phyloP scores from a whole-genome alignment of 2,113 vertebrate species.

The Atlantisia rogersi region DNA sequence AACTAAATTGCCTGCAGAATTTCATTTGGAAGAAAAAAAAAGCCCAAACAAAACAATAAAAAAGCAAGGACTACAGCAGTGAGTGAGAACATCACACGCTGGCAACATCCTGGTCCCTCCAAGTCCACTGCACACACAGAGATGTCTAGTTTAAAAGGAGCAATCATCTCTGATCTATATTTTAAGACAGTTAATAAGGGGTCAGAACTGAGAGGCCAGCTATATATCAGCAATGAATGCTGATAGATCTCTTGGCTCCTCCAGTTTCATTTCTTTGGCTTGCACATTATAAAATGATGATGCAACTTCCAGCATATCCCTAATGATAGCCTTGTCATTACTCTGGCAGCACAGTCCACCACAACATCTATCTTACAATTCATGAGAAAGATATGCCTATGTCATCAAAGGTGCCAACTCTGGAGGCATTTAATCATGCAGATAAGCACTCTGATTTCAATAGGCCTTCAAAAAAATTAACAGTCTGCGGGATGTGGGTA shows the following conservation, averaged over 20 bases:
- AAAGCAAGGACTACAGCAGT: background rate
- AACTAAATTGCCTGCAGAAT: background rate
- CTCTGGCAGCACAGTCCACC: background rate
- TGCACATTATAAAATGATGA: background rate
- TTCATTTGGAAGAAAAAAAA: background rate
- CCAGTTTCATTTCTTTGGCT: background rate
- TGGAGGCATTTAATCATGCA: background rate
- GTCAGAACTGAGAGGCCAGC: background rate
- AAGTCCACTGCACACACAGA: fast-evolving
- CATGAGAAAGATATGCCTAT: background rate
- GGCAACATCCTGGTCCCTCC: background rate
- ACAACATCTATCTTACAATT: constrained; percentile 7
- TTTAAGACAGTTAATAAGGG: background rate
- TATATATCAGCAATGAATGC: background rate
- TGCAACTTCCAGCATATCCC: background rate
- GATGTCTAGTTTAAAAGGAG: background rate
- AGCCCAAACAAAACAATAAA: too few species aligned
- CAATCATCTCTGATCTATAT: background rate
- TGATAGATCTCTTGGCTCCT: background rate
- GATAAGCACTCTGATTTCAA: background rate
- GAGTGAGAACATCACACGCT: background rate
- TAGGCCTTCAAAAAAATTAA: background rate
- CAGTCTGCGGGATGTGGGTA: background rate
- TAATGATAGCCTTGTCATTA: constrained; percentile 19
- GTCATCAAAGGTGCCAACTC: constrained; percentile 4